Percentiles rank a stretch among this genome's conserved stretches.
Evolutionary conservation across 2,797 vertebrate genomes (phyloP).

Genomic region (Channallabes apus): DNA sequence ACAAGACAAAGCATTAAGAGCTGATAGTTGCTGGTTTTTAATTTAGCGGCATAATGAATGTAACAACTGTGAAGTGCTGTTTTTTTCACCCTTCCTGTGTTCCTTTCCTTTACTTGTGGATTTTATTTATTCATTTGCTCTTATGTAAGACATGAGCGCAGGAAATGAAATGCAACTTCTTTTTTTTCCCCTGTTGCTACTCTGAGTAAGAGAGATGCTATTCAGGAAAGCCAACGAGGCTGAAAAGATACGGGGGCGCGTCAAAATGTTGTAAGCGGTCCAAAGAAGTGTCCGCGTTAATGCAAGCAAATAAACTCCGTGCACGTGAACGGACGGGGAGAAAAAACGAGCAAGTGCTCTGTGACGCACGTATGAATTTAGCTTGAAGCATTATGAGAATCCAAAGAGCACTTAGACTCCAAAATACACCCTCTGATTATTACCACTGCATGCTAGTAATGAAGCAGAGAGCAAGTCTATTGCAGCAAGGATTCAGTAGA

Average conservation of each 20-base stretch:
- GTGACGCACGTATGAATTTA: neutral
- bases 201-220: conserved; percentile 18
- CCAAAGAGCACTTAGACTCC: conserved; percentile 4
- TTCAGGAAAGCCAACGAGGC: neutral
- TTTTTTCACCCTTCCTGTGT: conserved; percentile 47
- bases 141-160: conserved; percentile 22
- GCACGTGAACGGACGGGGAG: neutral
- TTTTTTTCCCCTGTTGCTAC: neutral
- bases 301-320: neutral
- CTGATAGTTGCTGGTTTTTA: conserved; percentile 67
- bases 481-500: neutral
- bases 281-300: neutral
- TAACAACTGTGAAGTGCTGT: conserved; percentile 56
- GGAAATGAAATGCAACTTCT: conserved; percentile 22
- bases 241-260: neutral
- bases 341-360: neutral
- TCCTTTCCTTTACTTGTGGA: conserved; percentile 29
- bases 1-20: conserved; percentile 69
- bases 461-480: conserved; percentile 36
- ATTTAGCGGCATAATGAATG: conserved; percentile 74
- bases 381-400: conserved; percentile 7
- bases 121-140: conserved; percentile 43
- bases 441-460: conserved; percentile 59
- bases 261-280: neutral
- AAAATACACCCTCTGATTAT: conserved; percentile 2